Evolutionary conservation across 2,888 invertebrate species (phyloP).

Genomic region (Osedax frankpressi): DNA sequence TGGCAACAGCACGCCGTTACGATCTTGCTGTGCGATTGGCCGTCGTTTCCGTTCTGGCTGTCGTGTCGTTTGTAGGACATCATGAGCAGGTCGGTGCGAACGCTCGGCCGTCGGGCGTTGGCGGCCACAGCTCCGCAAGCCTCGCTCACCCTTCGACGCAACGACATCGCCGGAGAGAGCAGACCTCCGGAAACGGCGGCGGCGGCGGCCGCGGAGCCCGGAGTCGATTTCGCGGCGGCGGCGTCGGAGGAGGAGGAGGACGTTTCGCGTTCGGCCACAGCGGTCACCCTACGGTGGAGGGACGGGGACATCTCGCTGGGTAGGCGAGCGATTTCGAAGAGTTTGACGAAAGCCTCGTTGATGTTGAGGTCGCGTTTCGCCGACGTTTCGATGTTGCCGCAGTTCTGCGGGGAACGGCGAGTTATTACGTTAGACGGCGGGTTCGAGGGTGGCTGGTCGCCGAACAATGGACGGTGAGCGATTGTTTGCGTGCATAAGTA

Average conservation of each 20-base stretch:
- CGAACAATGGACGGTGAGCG: no score
- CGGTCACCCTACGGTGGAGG: constrained; percentile 66
- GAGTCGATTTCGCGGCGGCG: constrained; percentile 20
- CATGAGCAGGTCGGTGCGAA: constrained; percentile 73
- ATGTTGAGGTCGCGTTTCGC: constrained; percentile 69
- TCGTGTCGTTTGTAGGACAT: constrained; percentile 55
- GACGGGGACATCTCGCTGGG: constrained; percentile 74
- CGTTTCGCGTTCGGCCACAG: constrained; percentile 34
- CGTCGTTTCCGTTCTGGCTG: neutral
- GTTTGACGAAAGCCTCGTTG: constrained; percentile 69
- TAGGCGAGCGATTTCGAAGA: constrained; percentile 68
- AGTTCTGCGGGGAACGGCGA: constrained; percentile 63
- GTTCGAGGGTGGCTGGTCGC: no score
- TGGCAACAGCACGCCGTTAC: neutral
- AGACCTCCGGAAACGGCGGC: constrained; percentile 13
- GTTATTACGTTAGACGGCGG: no score
- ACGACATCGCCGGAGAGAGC: constrained; percentile 51
- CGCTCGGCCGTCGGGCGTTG: constrained; percentile 71
- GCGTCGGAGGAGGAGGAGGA: constrained; percentile 16
- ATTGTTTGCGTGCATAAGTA: no score
- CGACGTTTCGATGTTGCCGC: constrained; percentile 67
- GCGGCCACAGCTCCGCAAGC: constrained; percentile 80
- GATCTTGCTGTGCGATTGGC: no score
- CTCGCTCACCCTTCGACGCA: constrained; percentile 68
- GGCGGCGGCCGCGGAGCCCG: neutral